Evolutionary conservation across 2,797 vertebrate species (phyloP).

Genomic region (Cossypha niveicapilla): DNA sequence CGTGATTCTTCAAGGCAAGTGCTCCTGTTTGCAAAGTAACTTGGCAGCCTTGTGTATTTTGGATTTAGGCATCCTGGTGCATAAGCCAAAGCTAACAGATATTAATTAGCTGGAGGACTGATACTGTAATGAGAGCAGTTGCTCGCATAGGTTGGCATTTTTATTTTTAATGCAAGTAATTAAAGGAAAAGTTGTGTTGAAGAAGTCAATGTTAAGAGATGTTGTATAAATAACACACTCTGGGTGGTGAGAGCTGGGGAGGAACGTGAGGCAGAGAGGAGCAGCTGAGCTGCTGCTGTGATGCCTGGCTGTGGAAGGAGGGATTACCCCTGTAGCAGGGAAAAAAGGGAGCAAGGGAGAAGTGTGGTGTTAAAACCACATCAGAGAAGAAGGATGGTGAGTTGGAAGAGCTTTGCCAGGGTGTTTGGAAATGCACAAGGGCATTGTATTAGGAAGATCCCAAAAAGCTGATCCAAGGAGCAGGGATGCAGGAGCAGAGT

Average conservation of each 20-base stretch:
- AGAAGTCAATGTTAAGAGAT: background rate
- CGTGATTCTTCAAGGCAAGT: background rate
- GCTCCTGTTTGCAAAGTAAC: constrained; percentile 14
- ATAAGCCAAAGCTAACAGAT: constrained; percentile 60
- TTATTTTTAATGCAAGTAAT: constrained; percentile 27
- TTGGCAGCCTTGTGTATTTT: constrained; percentile 35
- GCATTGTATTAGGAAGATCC: background rate
- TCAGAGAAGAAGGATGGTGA: background rate
- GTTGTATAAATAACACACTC: background rate
- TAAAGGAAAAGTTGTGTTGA: constrained; percentile 7
- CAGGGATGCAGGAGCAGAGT: rapidly evolving
- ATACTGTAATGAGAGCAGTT: constrained; percentile 5
- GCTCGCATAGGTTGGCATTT: background rate
- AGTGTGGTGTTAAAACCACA: background rate
- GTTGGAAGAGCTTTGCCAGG: background rate
- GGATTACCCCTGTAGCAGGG: background rate
- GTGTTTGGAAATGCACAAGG: background rate
- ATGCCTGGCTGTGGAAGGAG: background rate
- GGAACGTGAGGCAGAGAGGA: background rate
- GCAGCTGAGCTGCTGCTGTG: background rate
- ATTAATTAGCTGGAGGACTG: constrained; percentile 48
- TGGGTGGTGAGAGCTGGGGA: background rate
- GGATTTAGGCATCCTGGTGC: constrained; percentile 14
- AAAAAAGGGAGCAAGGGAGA: background rate
- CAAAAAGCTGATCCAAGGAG: background rate